phyloP scores from a whole-genome alignment of 2,888 invertebrate species.

The Melangyna quadrimaculata region DNA sequence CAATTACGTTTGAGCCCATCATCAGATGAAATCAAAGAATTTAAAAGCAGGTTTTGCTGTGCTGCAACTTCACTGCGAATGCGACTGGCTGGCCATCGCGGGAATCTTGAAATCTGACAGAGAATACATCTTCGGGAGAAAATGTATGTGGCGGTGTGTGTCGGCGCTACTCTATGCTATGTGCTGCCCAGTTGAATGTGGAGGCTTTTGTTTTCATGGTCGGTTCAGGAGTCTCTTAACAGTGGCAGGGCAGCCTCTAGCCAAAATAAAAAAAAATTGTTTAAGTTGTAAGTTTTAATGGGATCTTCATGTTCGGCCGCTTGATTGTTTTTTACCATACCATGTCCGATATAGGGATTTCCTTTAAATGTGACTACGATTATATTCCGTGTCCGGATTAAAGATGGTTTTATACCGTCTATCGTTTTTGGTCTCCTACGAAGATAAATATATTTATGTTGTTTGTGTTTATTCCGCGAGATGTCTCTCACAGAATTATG shows the following conservation, averaged over 20 bases:
- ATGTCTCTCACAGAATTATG: neutral
- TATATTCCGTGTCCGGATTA: slow-evolving; percentile 27
- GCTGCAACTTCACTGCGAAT: neutral
- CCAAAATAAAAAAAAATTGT: slow-evolving; percentile 45
- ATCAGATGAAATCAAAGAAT: slow-evolving; percentile 53
- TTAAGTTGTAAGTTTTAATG: slow-evolving; percentile 68
- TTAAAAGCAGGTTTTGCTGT: slow-evolving; percentile 22
- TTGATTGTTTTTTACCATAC: slow-evolving; percentile 40
- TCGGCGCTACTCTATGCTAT: neutral
- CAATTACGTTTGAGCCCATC: slow-evolving; percentile 68
- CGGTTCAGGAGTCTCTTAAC: neutral
- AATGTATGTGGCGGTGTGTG: neutral
- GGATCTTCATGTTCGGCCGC: slow-evolving; percentile 63
- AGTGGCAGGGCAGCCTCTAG: neutral
- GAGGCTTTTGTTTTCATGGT: slow-evolving; percentile 10
- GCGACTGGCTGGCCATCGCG: slow-evolving; percentile 24
- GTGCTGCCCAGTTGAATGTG: slow-evolving; percentile 24
- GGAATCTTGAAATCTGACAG: slow-evolving; percentile 49
- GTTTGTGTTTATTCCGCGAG: neutral
- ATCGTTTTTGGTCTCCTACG: neutral
- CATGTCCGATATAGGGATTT: slow-evolving; percentile 22
- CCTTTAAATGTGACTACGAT: slow-evolving; percentile 21
- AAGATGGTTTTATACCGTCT: slow-evolving; percentile 25
- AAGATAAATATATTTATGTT: neutral
- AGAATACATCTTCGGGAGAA: slow-evolving; percentile 24